Conservation (phyloP, 92 coral and sea anemone species). For the Anthopleura xanthogrammica region DNA sequence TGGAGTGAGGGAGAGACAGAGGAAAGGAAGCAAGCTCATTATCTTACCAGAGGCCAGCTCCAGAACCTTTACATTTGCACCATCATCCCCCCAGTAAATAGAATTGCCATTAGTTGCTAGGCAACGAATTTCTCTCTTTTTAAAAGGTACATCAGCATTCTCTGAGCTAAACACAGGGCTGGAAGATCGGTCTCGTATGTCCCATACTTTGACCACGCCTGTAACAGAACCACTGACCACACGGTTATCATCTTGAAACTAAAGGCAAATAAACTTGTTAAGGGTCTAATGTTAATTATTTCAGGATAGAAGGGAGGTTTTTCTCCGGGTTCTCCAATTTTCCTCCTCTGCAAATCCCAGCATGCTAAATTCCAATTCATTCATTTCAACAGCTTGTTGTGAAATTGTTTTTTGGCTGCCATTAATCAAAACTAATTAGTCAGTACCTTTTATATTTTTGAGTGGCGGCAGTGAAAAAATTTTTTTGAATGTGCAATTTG, state of each 20-base stretch:
- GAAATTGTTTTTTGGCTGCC: too few relatives aligned
- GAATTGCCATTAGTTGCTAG: slow-evolving; percentile 78
- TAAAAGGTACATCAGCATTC: slow-evolving; percentile 44
- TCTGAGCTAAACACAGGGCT: slow-evolving; percentile 73
- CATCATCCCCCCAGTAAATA: slow-evolving; percentile 98
- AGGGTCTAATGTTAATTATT: too few relatives aligned
- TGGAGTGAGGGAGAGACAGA: neutral
- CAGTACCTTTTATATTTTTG: too few relatives aligned
- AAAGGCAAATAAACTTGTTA: too few relatives aligned
- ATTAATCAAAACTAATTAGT: too few relatives aligned
- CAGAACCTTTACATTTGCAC: slow-evolving; percentile 90
- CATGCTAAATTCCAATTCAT: too few relatives aligned
- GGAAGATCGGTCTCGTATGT: slow-evolving; percentile 81
- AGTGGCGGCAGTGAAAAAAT: too few relatives aligned
- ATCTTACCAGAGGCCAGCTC: slow-evolving; percentile 77
- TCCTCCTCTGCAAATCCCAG: too few relatives aligned
- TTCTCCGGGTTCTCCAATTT: too few relatives aligned
- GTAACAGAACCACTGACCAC: slow-evolving; percentile 86
- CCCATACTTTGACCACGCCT: slow-evolving; percentile 97
- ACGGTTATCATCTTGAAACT: slow-evolving; percentile 60
- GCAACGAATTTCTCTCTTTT: slow-evolving; percentile 80
- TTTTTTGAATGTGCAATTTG: too few relatives aligned
- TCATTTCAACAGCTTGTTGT: too few relatives aligned
- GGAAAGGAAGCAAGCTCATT: neutral
- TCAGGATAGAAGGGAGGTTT: too few relatives aligned